Evolutionary conservation across 2,113 vertebrate species (phyloP), one percentile per base, ranked within the genome.

Genomic region (Tor tambroides): DNA sequence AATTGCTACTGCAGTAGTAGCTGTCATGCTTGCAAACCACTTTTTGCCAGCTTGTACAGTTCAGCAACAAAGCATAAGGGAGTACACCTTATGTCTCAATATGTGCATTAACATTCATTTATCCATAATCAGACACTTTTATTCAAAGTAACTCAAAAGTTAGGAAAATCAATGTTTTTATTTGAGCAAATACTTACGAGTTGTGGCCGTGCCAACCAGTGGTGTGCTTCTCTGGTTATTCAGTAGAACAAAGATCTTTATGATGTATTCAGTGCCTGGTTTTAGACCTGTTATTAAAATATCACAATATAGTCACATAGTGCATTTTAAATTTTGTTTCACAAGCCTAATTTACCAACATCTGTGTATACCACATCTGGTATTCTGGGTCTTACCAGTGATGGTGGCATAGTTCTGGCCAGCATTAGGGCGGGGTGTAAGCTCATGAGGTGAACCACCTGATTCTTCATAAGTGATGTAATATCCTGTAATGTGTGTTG

Each of bases 401-500:
- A 99, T 95, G 30, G 96, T 97, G 28, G 98, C 97, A 19, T 98
- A 97, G 0, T 95, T 98, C 89, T 93, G 94, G 80, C 95, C 92
- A 0, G 95, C 92, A 1, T 94, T 96, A 21, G 96, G 97, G 5
- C 92, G 95, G 85, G 97, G 97, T 35, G 75, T 86, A 77, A 99
- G 94, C 91, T 97, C 96, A 85, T 84, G 94, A 21, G 94, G 92
- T 6, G 79, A 81, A 2, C 94, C 89, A 5, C 96, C 96, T 15
- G 92, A 91, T 90, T 96, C 95, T 90, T 97, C 96, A 1, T 97
- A 99, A 90, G 95, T 97, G 93, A 99, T 91, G 88, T 96, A 95
- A 90, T 99, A 99, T 81, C 97, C 97, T 0, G 97, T 98, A 93
- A 99, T 97, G 65, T 89, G 95, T 87, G 96, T 95, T 11, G 95